A percentile compares a stretch with the other conserved stretches of the same genome.
These are phyloP conservation scores for Leptopilina drosophilae DNA, from an alignment of 2,888 invertebrate genomes.

Conservation along the genomic window DNA sequence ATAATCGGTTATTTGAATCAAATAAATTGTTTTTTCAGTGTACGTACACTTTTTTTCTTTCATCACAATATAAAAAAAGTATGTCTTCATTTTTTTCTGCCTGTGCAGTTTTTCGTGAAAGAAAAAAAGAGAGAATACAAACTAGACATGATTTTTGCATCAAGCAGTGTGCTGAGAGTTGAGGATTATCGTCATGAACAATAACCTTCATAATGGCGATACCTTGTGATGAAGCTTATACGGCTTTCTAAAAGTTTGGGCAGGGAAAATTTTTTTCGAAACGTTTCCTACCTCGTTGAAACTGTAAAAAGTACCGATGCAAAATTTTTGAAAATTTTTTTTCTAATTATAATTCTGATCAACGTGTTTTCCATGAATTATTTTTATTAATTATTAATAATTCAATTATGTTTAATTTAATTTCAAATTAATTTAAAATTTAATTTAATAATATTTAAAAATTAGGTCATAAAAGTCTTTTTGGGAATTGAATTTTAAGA, in stretches of 20 bases:
- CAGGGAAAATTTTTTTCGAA: background rate
- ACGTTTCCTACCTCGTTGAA: background rate
- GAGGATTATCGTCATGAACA: slow-evolving; percentile 11
- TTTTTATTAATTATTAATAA: too few species aligned
- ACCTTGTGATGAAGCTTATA: slow-evolving; percentile 5
- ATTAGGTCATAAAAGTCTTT: too few species aligned
- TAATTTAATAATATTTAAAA: too few species aligned
- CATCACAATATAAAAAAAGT: background rate
- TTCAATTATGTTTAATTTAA: too few species aligned
- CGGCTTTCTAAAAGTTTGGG: background rate
- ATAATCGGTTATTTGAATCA: too few species aligned
- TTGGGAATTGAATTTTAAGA: too few species aligned
- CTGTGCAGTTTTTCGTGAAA: background rate
- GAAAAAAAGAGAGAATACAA: background rate
- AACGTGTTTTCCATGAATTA: too few species aligned
- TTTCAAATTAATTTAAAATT: too few species aligned
- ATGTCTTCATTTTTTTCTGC: background rate
- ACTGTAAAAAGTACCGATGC: background rate
- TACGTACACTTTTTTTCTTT: background rate
- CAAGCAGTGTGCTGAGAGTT: slow-evolving; percentile 8
- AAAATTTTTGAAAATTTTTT: background rate
- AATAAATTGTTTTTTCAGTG: too few species aligned
- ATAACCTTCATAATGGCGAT: slow-evolving; percentile 29
- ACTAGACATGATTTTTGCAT: slow-evolving; percentile 18
- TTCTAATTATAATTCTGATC: background rate